phyloP scores from a whole-genome alignment of 2,113 vertebrate species.

The Amphiprion percula region DNA sequence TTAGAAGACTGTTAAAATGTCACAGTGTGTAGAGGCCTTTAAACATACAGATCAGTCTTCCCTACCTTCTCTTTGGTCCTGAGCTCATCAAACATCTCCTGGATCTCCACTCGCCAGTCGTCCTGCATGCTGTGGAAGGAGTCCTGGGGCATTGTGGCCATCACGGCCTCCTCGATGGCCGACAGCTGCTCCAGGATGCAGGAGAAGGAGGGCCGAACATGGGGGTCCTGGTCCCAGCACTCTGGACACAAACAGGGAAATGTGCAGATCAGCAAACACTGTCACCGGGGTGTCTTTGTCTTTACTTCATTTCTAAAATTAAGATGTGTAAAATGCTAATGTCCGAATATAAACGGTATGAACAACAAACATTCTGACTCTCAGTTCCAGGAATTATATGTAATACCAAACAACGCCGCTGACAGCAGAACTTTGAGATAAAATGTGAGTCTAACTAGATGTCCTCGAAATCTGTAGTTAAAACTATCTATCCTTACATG shows the following conservation, averaged over 20 bases:
- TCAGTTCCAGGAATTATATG: too few relatives aligned
- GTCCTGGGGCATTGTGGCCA: constrained; percentile 96
- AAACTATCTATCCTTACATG: background rate
- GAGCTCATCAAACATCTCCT: constrained; percentile 96
- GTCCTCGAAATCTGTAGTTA: background rate
- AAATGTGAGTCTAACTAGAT: background rate
- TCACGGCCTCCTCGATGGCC: constrained; percentile 92
- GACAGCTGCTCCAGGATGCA: constrained; percentile 95
- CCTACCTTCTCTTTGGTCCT: constrained; percentile 96
- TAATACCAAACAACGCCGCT: background rate
- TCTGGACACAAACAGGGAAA: constrained; percentile 79
- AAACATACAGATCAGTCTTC: too few relatives aligned
- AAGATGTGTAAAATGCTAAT: too few relatives aligned
- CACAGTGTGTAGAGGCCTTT: too few relatives aligned
- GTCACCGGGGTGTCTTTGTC: too few relatives aligned
- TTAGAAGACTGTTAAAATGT: too few relatives aligned
- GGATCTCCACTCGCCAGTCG: constrained; percentile 98
- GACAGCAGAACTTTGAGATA: background rate
- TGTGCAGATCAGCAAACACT: background rate
- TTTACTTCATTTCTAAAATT: too few relatives aligned
- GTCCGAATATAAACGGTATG: too few relatives aligned
- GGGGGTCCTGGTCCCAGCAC: constrained; percentile 97
- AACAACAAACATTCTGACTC: too few relatives aligned
- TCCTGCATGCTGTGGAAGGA: constrained; percentile 99
- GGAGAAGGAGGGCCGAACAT: constrained; percentile 94